Base-by-base conservation (phyloP, 2,797 vertebrate species). In the Acrossocheilus wenchowensis region DNA sequence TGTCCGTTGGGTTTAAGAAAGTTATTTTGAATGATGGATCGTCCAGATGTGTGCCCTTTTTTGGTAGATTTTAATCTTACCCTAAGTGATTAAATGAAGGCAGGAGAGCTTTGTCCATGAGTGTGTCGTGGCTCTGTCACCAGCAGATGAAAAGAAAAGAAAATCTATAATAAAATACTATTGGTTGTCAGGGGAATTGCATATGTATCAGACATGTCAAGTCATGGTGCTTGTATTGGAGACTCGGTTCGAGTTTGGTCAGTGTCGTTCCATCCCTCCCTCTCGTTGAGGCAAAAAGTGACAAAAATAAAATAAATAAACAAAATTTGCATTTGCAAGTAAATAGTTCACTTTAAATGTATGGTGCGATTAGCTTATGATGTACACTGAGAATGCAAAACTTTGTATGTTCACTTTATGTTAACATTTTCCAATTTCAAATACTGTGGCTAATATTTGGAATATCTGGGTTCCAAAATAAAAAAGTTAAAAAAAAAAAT, bases 1-100 rank as follows among this genome's bases (percentile, higher is more conserved):
- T 84, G 88, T 89, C 88, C 78, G 23, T 41, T 57, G 66, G 68
- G 86, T 62, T 89, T 89, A 86, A 89, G 74, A 66, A 86, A 69
- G 81, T 71, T 82, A 84, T 64, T 72, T 80, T 85, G 84, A 90
- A 86, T 87, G 88, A 84, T 85, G 50, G 14, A 54, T 86, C 50
- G 8, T 66, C 52, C 87, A 88, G 79, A 45, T 81, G 50, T 62
- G 77, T 72, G 54, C 78, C 73, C 85, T 78, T 86, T 83, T 86
- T 88, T 80, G 78, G 79, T 62, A 48, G 34, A 75, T 86, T 86
- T 82, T 60, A 81, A 84, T 69, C 71, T 86, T 39, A 54, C 57
- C 9, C 78, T 36, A 45, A 45, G 52, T 74, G 54, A 82, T 26
- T 80, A 86, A 80, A 89, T 82, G 60, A 77, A 68, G 48, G 39